A percentile compares a stretch with the other conserved stretches of the same genome.
Evolutionary conservation across 1,140 invertebrate genomes (phyloP).

Genomic region (Drosophila novamexicana): DNA sequence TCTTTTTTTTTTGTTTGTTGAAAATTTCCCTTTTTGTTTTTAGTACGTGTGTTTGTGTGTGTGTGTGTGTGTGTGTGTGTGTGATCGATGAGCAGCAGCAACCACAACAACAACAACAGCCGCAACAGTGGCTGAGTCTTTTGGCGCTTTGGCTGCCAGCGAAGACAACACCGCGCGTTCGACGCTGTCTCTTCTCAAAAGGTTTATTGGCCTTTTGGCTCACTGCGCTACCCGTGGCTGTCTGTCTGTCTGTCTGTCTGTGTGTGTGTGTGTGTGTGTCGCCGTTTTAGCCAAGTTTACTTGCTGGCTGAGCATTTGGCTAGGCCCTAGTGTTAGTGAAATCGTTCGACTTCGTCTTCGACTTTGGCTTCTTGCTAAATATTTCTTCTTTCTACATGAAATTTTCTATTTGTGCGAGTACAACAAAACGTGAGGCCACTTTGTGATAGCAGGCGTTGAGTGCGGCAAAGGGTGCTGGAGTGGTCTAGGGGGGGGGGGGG

Average conservation of each 20-base stretch:
- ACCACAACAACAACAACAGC: slow-evolving; percentile 40
- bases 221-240: slow-evolving; percentile 36
- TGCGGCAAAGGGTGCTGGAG: background rate
- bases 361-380: slow-evolving; percentile 71
- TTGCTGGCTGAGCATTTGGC: slow-evolving; percentile 35
- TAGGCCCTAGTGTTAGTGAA: slow-evolving; percentile 72
- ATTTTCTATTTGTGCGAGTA: slow-evolving; percentile 72
- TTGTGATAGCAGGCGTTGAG: background rate
- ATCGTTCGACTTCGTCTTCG: slow-evolving; percentile 41
- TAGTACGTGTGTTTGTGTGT: slow-evolving; percentile 13
- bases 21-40: slow-evolving; percentile 70
- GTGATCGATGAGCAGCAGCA: slow-evolving; percentile 73
- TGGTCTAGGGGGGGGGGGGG: background rate
- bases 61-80: slow-evolving; percentile 49
- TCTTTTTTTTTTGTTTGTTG: slow-evolving; percentile 14
- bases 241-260: slow-evolving; percentile 32
- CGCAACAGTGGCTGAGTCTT: slow-evolving; percentile 33
- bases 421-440: slow-evolving; percentile 13
- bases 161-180: background rate
- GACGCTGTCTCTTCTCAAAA: slow-evolving; percentile 61
- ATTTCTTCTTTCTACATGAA: slow-evolving; percentile 65
- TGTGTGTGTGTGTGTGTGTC: slow-evolving; percentile 50
- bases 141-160: slow-evolving; percentile 22
- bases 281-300: slow-evolving; percentile 70
- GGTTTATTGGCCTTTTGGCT: slow-evolving; percentile 81